Evolutionary conservation across 2,113 vertebrate genomes (phyloP).

Genomic region (Todiramphus chloris): DNA sequence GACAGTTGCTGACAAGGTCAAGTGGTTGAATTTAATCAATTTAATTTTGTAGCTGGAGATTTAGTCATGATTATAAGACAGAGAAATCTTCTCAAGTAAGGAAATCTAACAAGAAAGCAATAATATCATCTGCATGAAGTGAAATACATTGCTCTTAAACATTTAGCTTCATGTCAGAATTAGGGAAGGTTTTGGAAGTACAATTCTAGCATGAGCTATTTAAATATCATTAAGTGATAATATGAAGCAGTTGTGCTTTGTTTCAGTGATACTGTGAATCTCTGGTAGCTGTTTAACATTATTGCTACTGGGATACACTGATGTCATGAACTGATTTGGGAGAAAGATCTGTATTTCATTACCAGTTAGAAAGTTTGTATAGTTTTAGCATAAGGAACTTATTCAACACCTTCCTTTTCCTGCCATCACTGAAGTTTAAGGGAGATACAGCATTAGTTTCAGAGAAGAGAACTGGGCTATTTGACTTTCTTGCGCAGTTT

Average conservation of each 20-base stretch:
- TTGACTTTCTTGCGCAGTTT: neutral
- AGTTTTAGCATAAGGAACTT: neutral
- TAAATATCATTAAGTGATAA: slow-evolving; percentile 23
- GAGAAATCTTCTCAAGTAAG: slow-evolving; percentile 40
- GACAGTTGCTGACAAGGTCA: slow-evolving; percentile 49
- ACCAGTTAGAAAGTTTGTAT: neutral
- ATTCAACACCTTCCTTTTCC: neutral
- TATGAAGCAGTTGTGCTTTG: slow-evolving; percentile 25
- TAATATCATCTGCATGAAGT: slow-evolving; percentile 24
- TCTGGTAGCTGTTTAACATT: slow-evolving; percentile 5
- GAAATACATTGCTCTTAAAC: slow-evolving; percentile 26
- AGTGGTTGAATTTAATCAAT: slow-evolving; percentile 62
- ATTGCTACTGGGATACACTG: slow-evolving; percentile 7
- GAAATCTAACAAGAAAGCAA: slow-evolving; percentile 35
- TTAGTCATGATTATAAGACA: slow-evolving; percentile 44
- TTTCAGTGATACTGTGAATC: neutral
- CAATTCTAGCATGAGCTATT: neutral
- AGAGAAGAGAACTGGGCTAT: neutral
- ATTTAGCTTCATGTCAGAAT: slow-evolving; percentile 18
- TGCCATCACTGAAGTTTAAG: neutral
- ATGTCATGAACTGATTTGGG: neutral
- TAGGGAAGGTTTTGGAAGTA: slow-evolving; percentile 15
- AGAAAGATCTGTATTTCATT: slow-evolving; percentile 10
- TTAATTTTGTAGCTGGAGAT: slow-evolving; percentile 56
- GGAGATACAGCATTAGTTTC: neutral